Conservation (phyloP, 2,797 vertebrate species). For the Labroides dimidiatus region DNA sequence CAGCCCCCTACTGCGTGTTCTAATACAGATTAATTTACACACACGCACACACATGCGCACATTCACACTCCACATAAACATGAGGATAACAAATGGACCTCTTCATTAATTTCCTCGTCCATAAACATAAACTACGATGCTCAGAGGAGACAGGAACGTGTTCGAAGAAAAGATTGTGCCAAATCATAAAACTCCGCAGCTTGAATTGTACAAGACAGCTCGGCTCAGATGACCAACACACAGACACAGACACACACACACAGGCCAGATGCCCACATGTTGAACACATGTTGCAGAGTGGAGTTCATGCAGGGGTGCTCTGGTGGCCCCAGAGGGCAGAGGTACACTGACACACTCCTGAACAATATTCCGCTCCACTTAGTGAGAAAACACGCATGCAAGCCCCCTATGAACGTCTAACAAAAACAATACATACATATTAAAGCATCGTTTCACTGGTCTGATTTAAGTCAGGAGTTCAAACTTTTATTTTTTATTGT, state of each 20-base stretch:
- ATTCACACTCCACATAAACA: conserved; percentile 51
- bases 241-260: conserved; percentile 20
- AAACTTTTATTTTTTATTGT: not conserved
- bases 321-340: conserved; percentile 70
- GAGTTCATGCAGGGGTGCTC: conserved; percentile 76
- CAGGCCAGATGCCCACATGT: conserved; percentile 76
- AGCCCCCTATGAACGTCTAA: no score
- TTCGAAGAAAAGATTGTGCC: conserved; percentile 63
- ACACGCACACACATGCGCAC: conserved; percentile 37
- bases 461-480: not conserved
- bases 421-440: conserved; percentile 10
- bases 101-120: conserved; percentile 62
- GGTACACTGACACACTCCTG: conserved; percentile 51
- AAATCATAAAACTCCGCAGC: conserved; percentile 69
- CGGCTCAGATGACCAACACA: conserved; percentile 36
- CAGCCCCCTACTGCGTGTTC: conserved; percentile 72
- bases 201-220: conserved; percentile 61
- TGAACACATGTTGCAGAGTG: conserved; percentile 81
- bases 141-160: conserved; percentile 59
- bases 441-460: conserved; percentile 8
- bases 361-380: conserved; percentile 38
- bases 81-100: conserved; percentile 58
- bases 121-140: conserved; percentile 65
- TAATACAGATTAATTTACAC: conserved; percentile 71
- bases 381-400: conserved; percentile 26